Conservation (phyloP, 2,888 invertebrate species). For the Schizotus pectinicornis region DNA sequence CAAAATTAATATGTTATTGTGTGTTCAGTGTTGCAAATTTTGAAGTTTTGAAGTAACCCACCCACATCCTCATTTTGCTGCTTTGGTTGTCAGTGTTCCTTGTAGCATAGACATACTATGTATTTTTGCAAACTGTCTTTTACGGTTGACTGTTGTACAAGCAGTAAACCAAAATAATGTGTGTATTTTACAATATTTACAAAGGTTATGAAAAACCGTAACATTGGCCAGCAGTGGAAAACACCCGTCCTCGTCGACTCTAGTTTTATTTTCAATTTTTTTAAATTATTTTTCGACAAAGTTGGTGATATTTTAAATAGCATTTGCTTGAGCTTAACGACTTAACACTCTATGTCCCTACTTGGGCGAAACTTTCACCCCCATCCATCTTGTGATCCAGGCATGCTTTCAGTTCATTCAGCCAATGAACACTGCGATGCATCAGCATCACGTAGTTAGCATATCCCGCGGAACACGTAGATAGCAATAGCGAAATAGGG, state of each 20-base stretch:
- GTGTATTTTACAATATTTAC: constrained; percentile 25
- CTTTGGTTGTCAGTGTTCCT: constrained; percentile 57
- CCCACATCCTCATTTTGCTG: constrained; percentile 45
- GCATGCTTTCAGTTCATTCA: constrained; percentile 28
- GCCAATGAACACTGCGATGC: constrained; percentile 44
- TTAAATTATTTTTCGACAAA: constrained; percentile 48
- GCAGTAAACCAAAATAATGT: constrained; percentile 32
- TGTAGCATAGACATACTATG: constrained; percentile 47
- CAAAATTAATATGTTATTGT: constrained; percentile 25
- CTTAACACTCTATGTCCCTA: constrained; percentile 31
- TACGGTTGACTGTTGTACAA: constrained; percentile 31
- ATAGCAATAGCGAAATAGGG: constrained; percentile 44
- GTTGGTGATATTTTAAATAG: constrained; percentile 58
- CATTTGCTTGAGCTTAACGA: constrained; percentile 48
- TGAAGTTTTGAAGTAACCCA: constrained; percentile 38
- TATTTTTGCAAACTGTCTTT: constrained; percentile 43
- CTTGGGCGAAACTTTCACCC: constrained; percentile 16
- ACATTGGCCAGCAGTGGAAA: constrained; percentile 52
- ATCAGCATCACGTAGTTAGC: constrained; percentile 47
- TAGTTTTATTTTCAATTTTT: constrained; percentile 41
- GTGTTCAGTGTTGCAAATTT: constrained; percentile 27
- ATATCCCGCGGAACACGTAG: constrained; percentile 48
- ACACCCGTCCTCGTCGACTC: constrained; percentile 52
- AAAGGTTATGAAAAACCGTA: constrained; percentile 30
- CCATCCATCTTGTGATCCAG: constrained; percentile 16